Conservation (phyloP, 1,140 invertebrate genomes). For the Hestina assimilis region DNA sequence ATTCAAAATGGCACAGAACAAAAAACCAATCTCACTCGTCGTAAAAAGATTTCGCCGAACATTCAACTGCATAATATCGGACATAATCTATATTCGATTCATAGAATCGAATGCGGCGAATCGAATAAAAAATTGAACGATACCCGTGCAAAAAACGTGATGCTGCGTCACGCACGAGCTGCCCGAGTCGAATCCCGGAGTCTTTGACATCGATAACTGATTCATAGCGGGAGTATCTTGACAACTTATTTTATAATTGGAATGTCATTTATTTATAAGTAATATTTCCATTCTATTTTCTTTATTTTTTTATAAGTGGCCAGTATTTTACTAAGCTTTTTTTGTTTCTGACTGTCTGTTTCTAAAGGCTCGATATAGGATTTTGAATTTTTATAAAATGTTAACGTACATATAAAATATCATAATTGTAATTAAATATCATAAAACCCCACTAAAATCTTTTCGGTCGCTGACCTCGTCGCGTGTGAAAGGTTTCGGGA, state of each 20-base stretch:
- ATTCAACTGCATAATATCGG: conserved; percentile 21
- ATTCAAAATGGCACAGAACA: neutral
- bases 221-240: conserved; percentile 21
- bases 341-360: no score
- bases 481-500: no score
- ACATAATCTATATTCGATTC: conserved; percentile 21
- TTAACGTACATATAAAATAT: no score
- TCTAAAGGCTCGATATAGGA: no score
- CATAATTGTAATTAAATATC: no score
- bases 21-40: conserved; percentile 11
- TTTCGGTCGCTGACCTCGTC: no score
- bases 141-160: conserved; percentile 28
- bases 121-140: conserved; percentile 25
- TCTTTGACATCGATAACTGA: conserved; percentile 29
- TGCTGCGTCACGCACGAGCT: conserved; percentile 34
- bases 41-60: conserved; percentile 13
- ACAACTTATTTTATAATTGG: conserved; percentile 28
- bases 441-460: no score
- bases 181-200: conserved; percentile 21
- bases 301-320: neutral
- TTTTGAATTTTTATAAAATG: no score
- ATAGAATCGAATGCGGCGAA: conserved; percentile 23
- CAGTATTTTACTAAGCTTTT: no score
- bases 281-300: neutral
- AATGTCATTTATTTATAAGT: conserved; percentile 13